A percentile compares a stretch with the other conserved stretches of the same genome.
phyloP scores from a whole-genome alignment of 1,140 invertebrate species.

The Zaprionus africanus region DNA sequence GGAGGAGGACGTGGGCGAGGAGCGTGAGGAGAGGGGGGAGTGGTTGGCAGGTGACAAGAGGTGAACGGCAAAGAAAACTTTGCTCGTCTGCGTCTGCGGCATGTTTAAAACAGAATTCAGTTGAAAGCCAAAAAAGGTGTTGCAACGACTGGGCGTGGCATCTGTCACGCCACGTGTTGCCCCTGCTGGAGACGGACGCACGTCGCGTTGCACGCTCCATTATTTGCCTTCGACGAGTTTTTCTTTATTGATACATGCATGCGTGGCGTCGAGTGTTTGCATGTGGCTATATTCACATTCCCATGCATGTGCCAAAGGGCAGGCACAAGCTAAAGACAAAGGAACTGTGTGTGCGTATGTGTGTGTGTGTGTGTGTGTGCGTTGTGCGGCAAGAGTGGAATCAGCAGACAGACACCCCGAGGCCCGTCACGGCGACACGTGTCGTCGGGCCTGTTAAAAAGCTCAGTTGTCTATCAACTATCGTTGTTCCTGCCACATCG shows the following conservation, averaged over 20 bases:
- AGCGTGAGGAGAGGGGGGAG: too few relatives aligned
- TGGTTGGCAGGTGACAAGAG: conserved; percentile 23
- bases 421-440: background rate
- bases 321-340: background rate
- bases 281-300: conserved; percentile 29
- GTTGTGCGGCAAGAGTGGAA: background rate
- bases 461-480: background rate
- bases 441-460: background rate
- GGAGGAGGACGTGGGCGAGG: too few relatives aligned
- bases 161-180: background rate
- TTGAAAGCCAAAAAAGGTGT: conserved; percentile 36
- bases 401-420: background rate
- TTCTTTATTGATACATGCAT: background rate
- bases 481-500: background rate
- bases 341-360: too few relatives aligned
- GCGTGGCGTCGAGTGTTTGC: background rate
- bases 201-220: conserved; percentile 28
- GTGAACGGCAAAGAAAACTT: conserved; percentile 21
- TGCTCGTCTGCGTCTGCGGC: conserved; percentile 19
- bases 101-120: conserved; percentile 37
- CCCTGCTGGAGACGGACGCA: background rate
- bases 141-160: conserved; percentile 36
- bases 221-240: conserved; percentile 19
- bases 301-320: conserved; percentile 28
- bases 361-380: too few relatives aligned